Percentiles rank a stretch among this genome's conserved stretches.
phyloP scores from a whole-genome alignment of 2,797 vertebrate genomes.

The Parauchenoglanis ngamensis region DNA sequence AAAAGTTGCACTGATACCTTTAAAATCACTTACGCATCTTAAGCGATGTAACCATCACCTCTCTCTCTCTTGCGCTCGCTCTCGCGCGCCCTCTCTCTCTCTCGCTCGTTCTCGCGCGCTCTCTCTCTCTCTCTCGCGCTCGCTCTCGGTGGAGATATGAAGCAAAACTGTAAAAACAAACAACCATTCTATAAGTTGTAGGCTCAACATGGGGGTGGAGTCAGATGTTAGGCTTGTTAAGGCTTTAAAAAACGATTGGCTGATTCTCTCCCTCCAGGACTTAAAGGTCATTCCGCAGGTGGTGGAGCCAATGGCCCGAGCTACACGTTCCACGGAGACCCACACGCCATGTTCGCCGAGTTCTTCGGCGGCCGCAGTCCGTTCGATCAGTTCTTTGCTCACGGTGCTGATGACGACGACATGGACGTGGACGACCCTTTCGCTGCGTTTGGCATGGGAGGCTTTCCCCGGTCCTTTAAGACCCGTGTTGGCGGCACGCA shows the following conservation, averaged over 20 bases:
- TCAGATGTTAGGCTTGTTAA: not conserved
- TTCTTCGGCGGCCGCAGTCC: constrained; percentile 94
- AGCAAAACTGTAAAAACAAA: not conserved
- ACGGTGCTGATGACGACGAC: constrained; percentile 82
- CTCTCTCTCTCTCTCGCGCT: not conserved
- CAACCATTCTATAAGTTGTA: not conserved
- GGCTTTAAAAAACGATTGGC: not conserved
- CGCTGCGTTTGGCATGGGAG: constrained; percentile 79
- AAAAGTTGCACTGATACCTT: not conserved
- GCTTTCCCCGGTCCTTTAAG: constrained; percentile 75
- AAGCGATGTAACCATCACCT: not conserved
- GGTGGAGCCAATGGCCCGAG: constrained; percentile 81
- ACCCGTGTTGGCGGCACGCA: constrained; percentile 59
- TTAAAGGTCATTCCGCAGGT: constrained; percentile 76
- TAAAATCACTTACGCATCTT: too few relatives aligned
- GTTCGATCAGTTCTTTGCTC: constrained; percentile 93
- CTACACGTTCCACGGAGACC: constrained; percentile 95
- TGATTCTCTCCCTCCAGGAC: constrained; percentile 64
- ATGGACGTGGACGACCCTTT: constrained; percentile 94
- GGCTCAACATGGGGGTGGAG: not conserved
- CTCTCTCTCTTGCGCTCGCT: too few relatives aligned
- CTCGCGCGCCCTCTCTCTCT: not conserved
- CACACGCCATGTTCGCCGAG: constrained; percentile 93
- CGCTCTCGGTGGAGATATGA: not conserved
- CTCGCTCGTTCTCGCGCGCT: not conserved